Base-by-base conservation (phyloP, 2,888 invertebrate genomes). In the Macrosiphum euphorbiae region DNA sequence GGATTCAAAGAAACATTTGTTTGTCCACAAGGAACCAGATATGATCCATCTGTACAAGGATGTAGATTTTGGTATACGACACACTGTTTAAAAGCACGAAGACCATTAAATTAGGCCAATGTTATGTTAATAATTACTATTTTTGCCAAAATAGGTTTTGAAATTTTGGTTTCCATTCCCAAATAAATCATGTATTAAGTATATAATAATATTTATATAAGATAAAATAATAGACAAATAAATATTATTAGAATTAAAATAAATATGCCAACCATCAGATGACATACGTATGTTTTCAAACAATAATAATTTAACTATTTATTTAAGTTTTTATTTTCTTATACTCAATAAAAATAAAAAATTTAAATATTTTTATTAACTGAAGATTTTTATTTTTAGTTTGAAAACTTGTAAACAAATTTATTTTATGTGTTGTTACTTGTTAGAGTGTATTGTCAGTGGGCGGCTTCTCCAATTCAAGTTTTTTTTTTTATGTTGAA, bases 11-110 rank as follows among this genome's bases (percentile, higher is more conserved):
- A 95, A 90, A 95, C 95, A 13, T 95, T 95, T 95, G 88, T 95
- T 26, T 95, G 95, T 93, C 95, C 95, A 13, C 94, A 94, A 93
- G 95, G 95, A 87, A 95, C 95, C 55, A 94, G 95, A 86, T 95
- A 95, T 94, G 95, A 95, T 94, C 94, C 95, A 84, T 88, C 92
- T 13, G 94, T 94, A 58, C 95, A 95, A 35, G 95, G 95, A 90
- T 95, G 95, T 92, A 94, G 92, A 55, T 94, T 95, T 26, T 95
- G 95, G 95, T 93, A 95, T 78, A 92, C 86, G 44, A 94, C 94
- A 13, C 94, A 93, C 35, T 94, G 95, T 88, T 61, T 61, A n/a
- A 61, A 94, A 52, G 35, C 3, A 1, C 90, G 16, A 4, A 67
- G 13, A 44, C 90, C 24, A 20, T 90, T 67, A 35, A 35, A 58